These are phyloP conservation scores for Aphelenchoides bicaudatus DNA, from an alignment of 2,888 invertebrate genomes.

Conservation along the genomic window DNA sequence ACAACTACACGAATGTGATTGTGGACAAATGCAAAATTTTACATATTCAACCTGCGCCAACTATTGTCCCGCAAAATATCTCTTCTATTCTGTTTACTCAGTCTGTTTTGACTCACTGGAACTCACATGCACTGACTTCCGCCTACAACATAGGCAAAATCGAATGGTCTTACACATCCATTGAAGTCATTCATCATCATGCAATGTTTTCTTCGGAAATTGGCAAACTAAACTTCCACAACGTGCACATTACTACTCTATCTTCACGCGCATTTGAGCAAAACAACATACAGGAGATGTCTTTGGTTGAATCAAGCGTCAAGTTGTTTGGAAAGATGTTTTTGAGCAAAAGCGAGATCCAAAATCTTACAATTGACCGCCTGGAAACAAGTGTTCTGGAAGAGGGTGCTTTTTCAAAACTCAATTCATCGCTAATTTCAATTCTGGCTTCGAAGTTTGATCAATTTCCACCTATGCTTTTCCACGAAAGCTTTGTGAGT, in stretches of 20 bases:
- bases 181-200: constrained; percentile 25
- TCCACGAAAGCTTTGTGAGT: constrained; percentile 27
- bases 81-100: constrained; percentile 23
- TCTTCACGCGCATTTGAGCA: constrained; percentile 19
- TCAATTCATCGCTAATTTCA: constrained; percentile 18
- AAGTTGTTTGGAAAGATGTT: constrained; percentile 18
- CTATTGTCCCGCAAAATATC: constrained; percentile 18
- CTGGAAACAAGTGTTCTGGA: constrained; percentile 22
- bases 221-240: constrained; percentile 3
- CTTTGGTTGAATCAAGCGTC: constrained; percentile 15
- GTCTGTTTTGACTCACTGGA: constrained; percentile 32
- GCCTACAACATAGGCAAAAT: constrained; percentile 19
- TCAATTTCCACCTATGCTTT: constrained; percentile 23
- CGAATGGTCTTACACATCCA: constrained; percentile 12
- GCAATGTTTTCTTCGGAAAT: constrained; percentile 27
- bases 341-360: constrained; percentile 1
- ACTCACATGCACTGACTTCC: constrained; percentile 25
- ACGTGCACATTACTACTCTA: constrained; percentile 17
- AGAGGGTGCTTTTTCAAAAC: constrained; percentile 21
- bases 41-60: constrained; percentile 23
- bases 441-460: constrained; percentile 24
- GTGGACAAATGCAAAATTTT: constrained; percentile 30
- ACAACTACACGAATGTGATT: constrained; percentile 24
- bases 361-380: constrained; percentile 21
- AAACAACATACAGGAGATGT: constrained; percentile 15